Percentiles rank a stretch among this genome's conserved stretches.
phyloP scores from a whole-genome alignment of 2,113 vertebrate genomes.

The Eurystomus gularis region DNA sequence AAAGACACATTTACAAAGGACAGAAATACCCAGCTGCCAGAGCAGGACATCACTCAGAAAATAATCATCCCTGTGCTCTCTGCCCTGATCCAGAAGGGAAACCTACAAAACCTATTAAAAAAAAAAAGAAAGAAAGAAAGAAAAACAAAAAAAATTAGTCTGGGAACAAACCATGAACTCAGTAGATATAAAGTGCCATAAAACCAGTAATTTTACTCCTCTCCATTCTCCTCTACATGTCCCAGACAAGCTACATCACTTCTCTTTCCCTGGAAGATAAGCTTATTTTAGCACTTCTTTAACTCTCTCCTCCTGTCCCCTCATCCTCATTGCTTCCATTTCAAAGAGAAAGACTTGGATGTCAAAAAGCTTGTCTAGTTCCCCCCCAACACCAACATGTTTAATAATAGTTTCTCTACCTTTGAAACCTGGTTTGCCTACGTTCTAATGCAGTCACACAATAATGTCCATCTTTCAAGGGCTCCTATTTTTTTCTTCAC shows the following conservation, averaged over 20 bases:
- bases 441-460: neutral
- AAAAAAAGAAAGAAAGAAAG: neutral
- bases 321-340: neutral
- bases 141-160: too few relatives aligned
- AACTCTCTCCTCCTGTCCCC: neutral
- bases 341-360: neutral
- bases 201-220: neutral
- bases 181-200: neutral
- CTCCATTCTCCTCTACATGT: neutral
- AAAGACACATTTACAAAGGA: neutral
- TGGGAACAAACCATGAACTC: neutral
- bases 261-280: neutral
- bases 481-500: neutral
- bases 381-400: neutral
- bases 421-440: neutral
- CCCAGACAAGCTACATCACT: neutral
- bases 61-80: neutral
- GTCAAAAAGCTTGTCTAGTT: neutral
- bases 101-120: neutral
- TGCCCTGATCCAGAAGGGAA: neutral
- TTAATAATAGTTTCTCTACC: neutral
- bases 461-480: neutral
- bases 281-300: neutral
- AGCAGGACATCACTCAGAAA: neutral
- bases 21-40: slow-evolving; percentile 6